Conservation (phyloP, 2,888 invertebrate species). For the Fabriciana adippe region DNA sequence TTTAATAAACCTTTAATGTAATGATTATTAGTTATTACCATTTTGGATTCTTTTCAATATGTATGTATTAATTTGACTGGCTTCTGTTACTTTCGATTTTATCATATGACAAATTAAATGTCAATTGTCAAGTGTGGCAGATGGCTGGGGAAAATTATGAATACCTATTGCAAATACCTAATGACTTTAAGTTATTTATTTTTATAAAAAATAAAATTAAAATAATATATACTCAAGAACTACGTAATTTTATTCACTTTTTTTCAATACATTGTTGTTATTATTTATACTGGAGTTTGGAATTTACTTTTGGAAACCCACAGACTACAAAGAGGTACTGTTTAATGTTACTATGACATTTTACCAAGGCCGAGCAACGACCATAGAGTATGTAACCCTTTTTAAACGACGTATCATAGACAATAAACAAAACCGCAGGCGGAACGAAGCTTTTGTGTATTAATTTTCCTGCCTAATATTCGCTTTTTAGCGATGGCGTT, state of each 20-base stretch:
- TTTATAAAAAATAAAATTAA: too few species aligned
- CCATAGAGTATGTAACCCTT: too few species aligned
- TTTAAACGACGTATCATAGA: slow-evolving; percentile 12
- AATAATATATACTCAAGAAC: too few species aligned
- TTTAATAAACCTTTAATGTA: background rate
- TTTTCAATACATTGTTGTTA: too few species aligned
- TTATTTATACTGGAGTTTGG: too few species aligned
- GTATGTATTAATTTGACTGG: background rate
- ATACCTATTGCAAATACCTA: background rate
- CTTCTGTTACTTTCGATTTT: slow-evolving; percentile 14
- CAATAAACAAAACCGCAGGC: slow-evolving; percentile 33
- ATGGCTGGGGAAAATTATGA: background rate
- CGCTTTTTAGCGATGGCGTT: slow-evolving; percentile 44
- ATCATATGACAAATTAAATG: slow-evolving; percentile 3
- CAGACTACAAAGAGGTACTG: too few species aligned
- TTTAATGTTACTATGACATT: too few species aligned
- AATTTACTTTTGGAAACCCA: too few species aligned
- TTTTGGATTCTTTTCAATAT: background rate
- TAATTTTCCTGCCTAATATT: slow-evolving; percentile 40
- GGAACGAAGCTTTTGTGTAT: slow-evolving; percentile 32
- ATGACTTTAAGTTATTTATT: too few species aligned
- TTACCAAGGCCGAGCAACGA: too few species aligned
- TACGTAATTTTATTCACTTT: too few species aligned
- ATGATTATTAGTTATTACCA: slow-evolving; percentile 16
- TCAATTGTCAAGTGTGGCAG: background rate